A percentile compares a stretch with the other conserved stretches of the same genome.
phyloP scores from a whole-genome alignment of 2,113 vertebrate genomes.

The Seriola aureovittata region DNA sequence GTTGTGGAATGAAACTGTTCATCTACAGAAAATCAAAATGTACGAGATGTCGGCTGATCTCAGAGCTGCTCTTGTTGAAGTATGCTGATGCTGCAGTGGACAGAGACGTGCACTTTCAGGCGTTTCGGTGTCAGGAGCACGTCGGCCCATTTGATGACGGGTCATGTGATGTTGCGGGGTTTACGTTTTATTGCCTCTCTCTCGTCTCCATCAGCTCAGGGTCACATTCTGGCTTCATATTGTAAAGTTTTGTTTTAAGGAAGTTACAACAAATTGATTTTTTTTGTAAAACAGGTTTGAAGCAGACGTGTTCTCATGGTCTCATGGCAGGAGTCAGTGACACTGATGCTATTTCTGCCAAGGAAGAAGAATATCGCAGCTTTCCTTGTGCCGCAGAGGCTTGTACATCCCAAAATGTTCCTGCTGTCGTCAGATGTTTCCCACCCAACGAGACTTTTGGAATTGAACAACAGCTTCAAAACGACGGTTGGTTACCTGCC shows the following conservation, averaged over 20 bases:
- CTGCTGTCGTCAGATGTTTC: neutral
- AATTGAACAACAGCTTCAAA: neutral
- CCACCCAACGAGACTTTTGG: neutral
- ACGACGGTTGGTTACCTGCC: neutral
- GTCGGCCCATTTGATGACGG: neutral
- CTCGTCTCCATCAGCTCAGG: neutral
- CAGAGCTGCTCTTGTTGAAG: conserved; percentile 27
- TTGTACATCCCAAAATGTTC: neutral
- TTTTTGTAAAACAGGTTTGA: no score
- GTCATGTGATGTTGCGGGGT: neutral
- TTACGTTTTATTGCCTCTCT: neutral
- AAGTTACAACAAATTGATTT: no score
- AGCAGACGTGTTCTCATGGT: no score
- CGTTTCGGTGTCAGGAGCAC: neutral
- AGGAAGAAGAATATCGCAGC: neutral
- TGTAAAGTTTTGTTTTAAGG: neutral
- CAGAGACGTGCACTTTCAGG: neutral
- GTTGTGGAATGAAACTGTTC: neutral
- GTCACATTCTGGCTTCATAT: neutral
- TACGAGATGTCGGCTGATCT: conserved; percentile 5
- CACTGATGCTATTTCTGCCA: neutral
- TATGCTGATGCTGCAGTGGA: conserved; percentile 25
- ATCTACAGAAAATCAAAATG: neutral
- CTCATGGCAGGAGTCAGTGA: neutral
- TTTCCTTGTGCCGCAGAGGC: neutral